These are phyloP conservation scores for Drosophila nannoptera DNA, from an alignment of 1,140 invertebrate genomes.

Conservation along the genomic window DNA sequence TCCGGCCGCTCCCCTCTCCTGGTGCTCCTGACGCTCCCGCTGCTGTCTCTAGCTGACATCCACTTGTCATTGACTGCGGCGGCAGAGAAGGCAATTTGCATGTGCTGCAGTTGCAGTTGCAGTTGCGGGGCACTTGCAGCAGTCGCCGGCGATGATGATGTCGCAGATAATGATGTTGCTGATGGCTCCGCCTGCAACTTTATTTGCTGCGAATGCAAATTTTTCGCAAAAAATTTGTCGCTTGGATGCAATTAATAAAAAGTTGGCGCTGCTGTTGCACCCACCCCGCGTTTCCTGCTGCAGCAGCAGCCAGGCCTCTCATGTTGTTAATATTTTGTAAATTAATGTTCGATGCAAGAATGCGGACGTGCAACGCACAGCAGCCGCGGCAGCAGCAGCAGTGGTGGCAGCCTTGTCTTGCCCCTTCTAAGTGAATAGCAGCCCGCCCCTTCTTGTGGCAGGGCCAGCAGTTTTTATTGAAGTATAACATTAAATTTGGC, in stretches of 20 bases:
- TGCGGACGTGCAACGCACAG: slow-evolving; percentile 59
- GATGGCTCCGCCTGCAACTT: slow-evolving; percentile 53
- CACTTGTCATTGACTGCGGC: slow-evolving; percentile 62
- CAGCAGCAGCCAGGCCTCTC: slow-evolving; percentile 43
- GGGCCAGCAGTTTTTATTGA: slow-evolving; percentile 67
- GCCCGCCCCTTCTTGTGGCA: slow-evolving; percentile 36
- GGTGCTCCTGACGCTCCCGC: slow-evolving; percentile 13
- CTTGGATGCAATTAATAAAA: slow-evolving; percentile 73
- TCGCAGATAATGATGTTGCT: slow-evolving; percentile 33
- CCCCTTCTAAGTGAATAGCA: slow-evolving; percentile 38
- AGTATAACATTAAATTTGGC: slow-evolving; percentile 74
- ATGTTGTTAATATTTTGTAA: slow-evolving; percentile 75
- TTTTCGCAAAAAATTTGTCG: slow-evolving; percentile 60
- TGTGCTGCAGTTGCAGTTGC: slow-evolving; percentile 35
- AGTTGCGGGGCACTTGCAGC: slow-evolving; percentile 23
- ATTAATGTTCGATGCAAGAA: slow-evolving; percentile 75
- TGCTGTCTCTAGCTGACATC: slow-evolving; percentile 50
- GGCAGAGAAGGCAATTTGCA: slow-evolving; percentile 39
- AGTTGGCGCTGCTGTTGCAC: slow-evolving; percentile 58
- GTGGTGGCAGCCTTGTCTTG: not conserved
- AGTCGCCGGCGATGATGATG: slow-evolving; percentile 8
- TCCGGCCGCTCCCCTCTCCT: slow-evolving; percentile 14
- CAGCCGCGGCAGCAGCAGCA: no score
- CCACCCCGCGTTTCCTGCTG: not conserved
- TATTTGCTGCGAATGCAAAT: slow-evolving; percentile 58